These are phyloP conservation scores for Megalurothrips usitatus DNA, from an alignment of 2,888 invertebrate species.

Conservation along the genomic window DNA sequence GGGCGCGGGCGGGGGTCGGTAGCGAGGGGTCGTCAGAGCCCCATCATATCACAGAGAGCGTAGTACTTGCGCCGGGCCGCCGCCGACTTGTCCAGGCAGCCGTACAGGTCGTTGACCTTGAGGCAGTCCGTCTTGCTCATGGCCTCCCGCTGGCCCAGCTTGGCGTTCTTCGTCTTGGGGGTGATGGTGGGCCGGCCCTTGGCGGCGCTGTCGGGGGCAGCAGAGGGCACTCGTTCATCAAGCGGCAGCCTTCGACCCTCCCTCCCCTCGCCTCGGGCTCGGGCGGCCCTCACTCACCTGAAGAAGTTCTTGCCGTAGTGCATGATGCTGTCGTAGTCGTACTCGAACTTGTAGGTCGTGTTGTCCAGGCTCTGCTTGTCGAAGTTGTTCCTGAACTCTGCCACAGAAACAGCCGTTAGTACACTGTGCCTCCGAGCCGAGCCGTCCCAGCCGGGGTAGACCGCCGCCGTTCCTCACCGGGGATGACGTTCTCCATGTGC, in stretches of 20 bases:
- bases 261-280: neutral
- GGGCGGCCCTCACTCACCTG: constrained; percentile 42
- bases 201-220: constrained; percentile 48
- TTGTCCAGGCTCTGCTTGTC: constrained; percentile 60
- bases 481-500: constrained; percentile 62
- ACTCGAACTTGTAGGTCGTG: constrained; percentile 63
- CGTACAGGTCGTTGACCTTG: constrained; percentile 63
- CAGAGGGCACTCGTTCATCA: too few relatives aligned
- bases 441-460: too few relatives aligned
- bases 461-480: constrained; percentile 48
- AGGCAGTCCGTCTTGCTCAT: constrained; percentile 63
- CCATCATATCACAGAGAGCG: constrained; percentile 53
- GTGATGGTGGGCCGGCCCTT: constrained; percentile 60
- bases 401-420: constrained; percentile 38
- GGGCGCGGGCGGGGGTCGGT: too few relatives aligned
- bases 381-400: constrained; percentile 59
- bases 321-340: constrained; percentile 75
- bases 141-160: constrained; percentile 59
- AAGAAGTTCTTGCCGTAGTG: constrained; percentile 68
- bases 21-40: constrained; percentile 47
- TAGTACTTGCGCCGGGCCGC: constrained; percentile 52
- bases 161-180: constrained; percentile 52
- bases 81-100: constrained; percentile 52
- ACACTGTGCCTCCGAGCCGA: neutral
- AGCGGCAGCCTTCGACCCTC: neutral